phyloP scores from a whole-genome alignment of 2,797 vertebrate species.

The Cetoscarus ocellatus region DNA sequence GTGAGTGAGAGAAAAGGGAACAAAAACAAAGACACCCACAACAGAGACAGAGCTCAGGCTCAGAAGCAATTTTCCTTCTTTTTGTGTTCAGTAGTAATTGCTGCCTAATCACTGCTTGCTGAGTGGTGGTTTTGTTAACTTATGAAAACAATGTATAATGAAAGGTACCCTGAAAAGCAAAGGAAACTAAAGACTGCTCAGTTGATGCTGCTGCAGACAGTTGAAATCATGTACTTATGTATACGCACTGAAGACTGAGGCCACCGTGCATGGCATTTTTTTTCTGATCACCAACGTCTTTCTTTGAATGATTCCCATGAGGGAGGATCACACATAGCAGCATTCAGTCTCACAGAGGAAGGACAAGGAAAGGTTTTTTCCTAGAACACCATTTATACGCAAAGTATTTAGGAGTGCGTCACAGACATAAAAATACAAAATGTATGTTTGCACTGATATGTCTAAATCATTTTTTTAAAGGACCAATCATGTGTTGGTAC shows the following conservation, averaged over 20 bases:
- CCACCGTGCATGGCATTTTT: not conserved
- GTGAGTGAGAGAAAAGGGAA: slow-evolving; percentile 5
- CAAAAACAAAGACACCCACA: not conserved
- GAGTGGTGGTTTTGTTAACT: slow-evolving; percentile 20
- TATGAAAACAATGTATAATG: slow-evolving; percentile 28
- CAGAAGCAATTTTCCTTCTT: not conserved
- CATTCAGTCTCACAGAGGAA: not conserved
- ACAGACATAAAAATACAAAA: too few relatives aligned
- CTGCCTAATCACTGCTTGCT: slow-evolving; percentile 35
- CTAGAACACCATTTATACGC: too few relatives aligned
- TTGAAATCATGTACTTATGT: not conserved
- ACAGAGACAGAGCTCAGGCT: not conserved
- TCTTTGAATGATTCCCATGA: not conserved
- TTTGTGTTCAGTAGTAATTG: slow-evolving; percentile 38
- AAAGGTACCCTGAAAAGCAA: not conserved
- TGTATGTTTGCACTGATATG: too few relatives aligned
- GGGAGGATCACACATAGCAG: not conserved
- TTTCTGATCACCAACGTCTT: not conserved
- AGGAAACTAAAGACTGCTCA: not conserved
- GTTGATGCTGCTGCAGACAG: not conserved
- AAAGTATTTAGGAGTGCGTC: too few relatives aligned
- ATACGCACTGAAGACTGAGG: not conserved
- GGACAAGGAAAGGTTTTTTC: too few relatives aligned
- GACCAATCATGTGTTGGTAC: too few relatives aligned
- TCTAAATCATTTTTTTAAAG: not conserved